Conservation (phyloP, 2,888 invertebrate species). For the Acanthosepion pharaonis region DNA sequence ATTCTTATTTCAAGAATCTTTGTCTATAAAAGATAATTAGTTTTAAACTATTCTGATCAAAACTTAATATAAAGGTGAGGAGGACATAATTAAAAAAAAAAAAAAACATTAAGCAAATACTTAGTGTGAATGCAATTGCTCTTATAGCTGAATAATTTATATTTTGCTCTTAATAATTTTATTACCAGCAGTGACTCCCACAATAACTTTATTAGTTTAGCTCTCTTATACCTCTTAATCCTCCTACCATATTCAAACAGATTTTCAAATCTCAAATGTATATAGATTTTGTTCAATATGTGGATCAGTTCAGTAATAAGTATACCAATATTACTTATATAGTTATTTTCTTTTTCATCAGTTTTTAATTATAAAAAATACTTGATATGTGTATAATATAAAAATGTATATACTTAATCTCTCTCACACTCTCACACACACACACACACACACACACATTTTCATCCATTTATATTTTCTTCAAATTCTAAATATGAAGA, state of each 20-base stretch:
- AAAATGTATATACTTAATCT: not conserved
- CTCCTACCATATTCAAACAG: not conserved
- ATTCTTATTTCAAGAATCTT: no score
- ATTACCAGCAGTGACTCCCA: not conserved
- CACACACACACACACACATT: not conserved
- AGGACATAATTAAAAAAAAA: no score
- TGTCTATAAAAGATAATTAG: no score
- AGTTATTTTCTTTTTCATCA: not conserved
- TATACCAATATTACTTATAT: not conserved
- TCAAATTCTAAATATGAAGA: not conserved
- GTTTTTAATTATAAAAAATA: not conserved
- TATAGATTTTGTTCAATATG: not conserved
- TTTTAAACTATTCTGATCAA: no score
- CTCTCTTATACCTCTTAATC: no score
- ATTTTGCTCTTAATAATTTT: not conserved
- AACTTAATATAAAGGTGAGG: no score
- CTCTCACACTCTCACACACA: not conserved
- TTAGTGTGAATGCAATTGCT: no score
- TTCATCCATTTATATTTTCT: not conserved
- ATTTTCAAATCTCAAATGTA: not conserved
- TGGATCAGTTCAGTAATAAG: not conserved
- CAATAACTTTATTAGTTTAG: not conserved
- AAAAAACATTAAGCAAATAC: no score
- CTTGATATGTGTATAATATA: not conserved
- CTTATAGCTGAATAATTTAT: not conserved